phyloP scores from a whole-genome alignment of 2,888 invertebrate species.

The Heterodera filipjevi region DNA sequence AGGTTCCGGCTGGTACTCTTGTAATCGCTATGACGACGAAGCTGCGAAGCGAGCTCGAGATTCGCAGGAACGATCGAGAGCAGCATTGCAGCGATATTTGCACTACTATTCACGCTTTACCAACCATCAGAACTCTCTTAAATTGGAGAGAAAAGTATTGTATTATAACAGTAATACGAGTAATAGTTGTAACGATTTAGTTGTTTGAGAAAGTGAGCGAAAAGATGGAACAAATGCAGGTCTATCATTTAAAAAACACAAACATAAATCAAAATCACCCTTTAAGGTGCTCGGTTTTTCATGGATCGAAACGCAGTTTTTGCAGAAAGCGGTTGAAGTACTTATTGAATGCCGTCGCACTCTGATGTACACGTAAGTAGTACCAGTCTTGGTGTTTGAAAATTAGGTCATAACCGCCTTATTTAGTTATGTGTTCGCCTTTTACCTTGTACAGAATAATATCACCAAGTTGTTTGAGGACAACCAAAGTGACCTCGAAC shows the following conservation, averaged over 20 bases:
- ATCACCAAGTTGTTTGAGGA: conserved; percentile 87
- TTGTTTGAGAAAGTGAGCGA: conserved; percentile 90
- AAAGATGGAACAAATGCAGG: conserved; percentile 99
- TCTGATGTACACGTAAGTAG: conserved; percentile 74
- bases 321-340: conserved; percentile 81
- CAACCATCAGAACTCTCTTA: conserved; percentile 98
- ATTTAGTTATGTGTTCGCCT: conserved; percentile 99
- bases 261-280: neutral
- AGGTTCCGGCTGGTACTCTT: conserved; percentile 76
- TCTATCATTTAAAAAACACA: neutral
- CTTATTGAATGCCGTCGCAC: conserved; percentile 83
- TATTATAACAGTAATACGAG: neutral
- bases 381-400: too few relatives aligned
- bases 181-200: conserved; percentile 58
- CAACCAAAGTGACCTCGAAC: conserved; percentile 72
- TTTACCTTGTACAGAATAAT: conserved; percentile 95
- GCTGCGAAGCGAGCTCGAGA: conserved; percentile 95
- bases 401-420: conserved; percentile 83
- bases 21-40: conserved; percentile 89
- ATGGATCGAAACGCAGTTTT: conserved; percentile 99
- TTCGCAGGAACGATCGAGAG: conserved; percentile 76
- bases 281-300: conserved; percentile 71
- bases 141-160: conserved; percentile 88
- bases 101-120: conserved; percentile 99
- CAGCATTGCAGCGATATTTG: conserved; percentile 83